Base-by-base conservation (phyloP, 2,797 vertebrate species). In the Acrossocheilus wenchowensis region DNA sequence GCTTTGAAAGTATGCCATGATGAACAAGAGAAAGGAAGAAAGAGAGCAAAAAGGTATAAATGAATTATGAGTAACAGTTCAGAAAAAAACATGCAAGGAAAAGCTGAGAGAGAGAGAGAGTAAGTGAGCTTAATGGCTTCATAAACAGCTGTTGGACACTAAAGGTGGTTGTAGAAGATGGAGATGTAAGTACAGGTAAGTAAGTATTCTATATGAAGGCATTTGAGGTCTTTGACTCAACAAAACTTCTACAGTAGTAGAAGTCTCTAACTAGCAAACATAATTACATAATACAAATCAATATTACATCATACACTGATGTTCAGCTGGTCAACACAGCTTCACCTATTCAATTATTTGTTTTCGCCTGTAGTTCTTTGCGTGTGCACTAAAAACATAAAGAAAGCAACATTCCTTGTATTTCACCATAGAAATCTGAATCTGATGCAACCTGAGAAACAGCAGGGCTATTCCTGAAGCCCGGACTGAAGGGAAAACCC, bases 401-500 rank as follows among this genome's bases (percentile, higher is more conserved):
- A 60, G 10, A 81, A 50, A 52, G 48, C 23, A n/a, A 34, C 34
- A 23, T 82, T 50, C 19, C 14, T 39, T 1, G 1, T 85, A 72
- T 79, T 72, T 43, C 19, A 3, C n/a, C 54, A 64, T 15, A 36
- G 41, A 54, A 60, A 50, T 36, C 30, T 2, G 52, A 84, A 52
- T 54, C 77, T 74, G 68, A 85, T 48, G 83, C 75, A 85, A 85
- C 19, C 23, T 30, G 19, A 48, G 83, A 72, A 85, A 79, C n/a
- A 52, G 19, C n/a, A 19, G n/a, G 66, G 75, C 66, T 72, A 79
- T 85, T 79, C 83, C 48, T 79, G 36, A 69, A 71, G 39, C 36
- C 7, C 2, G 7, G 36, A 78, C 64, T 85, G 82, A 34, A 73
- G 54, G 78, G 57, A 87, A 78, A 64, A 52, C 77, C 41, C 69